Percentiles rank a stretch among this genome's conserved stretches.
phyloP scores from a whole-genome alignment of 1,140 invertebrate genomes.

The Drosophila insularis region DNA sequence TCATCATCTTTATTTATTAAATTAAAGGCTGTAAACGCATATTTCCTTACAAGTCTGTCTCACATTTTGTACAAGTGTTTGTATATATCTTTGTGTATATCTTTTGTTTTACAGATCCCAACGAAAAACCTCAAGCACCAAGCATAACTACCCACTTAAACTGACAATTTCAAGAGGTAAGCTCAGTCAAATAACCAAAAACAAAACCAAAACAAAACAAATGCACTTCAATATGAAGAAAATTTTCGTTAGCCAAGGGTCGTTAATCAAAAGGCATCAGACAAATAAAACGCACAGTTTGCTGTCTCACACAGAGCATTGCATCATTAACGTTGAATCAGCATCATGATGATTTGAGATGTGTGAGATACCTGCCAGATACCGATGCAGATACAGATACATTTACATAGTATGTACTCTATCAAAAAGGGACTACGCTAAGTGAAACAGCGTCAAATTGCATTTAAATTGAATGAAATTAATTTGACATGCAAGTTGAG shows the following conservation, averaged over 20 bases:
- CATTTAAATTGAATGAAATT: conserved; percentile 79
- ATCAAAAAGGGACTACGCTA: conserved; percentile 36
- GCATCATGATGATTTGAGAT: conserved; percentile 19
- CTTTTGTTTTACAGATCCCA: conserved; percentile 58
- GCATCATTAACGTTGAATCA: conserved; percentile 70
- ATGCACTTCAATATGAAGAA: conserved; percentile 33
- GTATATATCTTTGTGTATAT: background rate
- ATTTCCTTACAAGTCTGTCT: background rate
- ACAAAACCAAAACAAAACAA: conserved; percentile 19
- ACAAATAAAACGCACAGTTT: conserved; percentile 71
- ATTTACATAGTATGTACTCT: conserved; percentile 13
- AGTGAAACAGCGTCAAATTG: conserved; percentile 77
- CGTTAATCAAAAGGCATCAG: conserved; percentile 70
- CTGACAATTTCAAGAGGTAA: conserved; percentile 58
- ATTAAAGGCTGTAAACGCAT: background rate
- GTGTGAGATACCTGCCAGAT: conserved; percentile 58
- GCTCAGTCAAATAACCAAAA: conserved; percentile 10
- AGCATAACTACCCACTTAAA: conserved; percentile 32
- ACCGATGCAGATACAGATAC: conserved; percentile 43
- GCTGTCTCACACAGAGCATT: conserved; percentile 63
- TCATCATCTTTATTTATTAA: no score
- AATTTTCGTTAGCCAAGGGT: conserved; percentile 53
- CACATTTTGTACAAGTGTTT: background rate
- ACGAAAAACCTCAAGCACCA: conserved; percentile 46
- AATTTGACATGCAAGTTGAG: conserved; percentile 76